A percentile compares a stretch with the other conserved stretches of the same genome.
phyloP scores from a whole-genome alignment of 1,140 invertebrate genomes.

The Octopus bimaculoides region DNA sequence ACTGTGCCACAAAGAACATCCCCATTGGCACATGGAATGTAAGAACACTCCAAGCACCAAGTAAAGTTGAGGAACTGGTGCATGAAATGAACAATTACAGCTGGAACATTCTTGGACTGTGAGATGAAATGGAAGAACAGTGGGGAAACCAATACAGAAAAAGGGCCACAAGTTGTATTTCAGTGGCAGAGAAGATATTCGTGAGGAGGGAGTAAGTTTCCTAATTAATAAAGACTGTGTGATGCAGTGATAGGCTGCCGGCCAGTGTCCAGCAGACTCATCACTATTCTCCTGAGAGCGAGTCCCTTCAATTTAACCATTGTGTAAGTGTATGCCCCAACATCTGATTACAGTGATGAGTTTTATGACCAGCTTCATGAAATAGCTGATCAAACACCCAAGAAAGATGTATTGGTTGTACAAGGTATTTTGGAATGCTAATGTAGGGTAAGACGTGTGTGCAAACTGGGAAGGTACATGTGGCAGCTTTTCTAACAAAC shows the following conservation, averaged over 20 bases:
- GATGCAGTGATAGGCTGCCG: conserved; percentile 17
- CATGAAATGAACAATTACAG: conserved; percentile 14
- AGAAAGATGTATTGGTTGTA: conserved; percentile 23
- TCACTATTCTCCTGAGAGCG: conserved; percentile 18
- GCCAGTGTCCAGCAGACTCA: conserved; percentile 21
- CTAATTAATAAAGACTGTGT: conserved; percentile 17
- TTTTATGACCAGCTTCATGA: conserved; percentile 33
- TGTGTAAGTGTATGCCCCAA: conserved; percentile 27
- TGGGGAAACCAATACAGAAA: not conserved
- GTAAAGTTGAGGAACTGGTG: conserved; percentile 13
- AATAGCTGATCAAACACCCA: conserved; percentile 17
- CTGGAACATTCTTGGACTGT: conserved; percentile 18
- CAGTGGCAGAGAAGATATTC: not conserved
- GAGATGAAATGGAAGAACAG: conserved; percentile 15
- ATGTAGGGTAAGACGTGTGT: conserved; percentile 23
- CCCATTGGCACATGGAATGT: conserved; percentile 19
- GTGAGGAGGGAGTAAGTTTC: conserved; percentile 16
- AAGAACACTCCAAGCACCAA: conserved; percentile 16
- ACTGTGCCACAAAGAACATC: not conserved
- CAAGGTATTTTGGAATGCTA: conserved; percentile 25
- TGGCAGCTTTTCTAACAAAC: not conserved
- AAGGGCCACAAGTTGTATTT: not conserved
- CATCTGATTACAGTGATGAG: conserved; percentile 21
- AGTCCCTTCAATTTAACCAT: conserved; percentile 21
- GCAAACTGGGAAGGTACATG: too few relatives aligned